phyloP scores from a whole-genome alignment of 1,140 invertebrate species.

The Orchesella cincta region DNA sequence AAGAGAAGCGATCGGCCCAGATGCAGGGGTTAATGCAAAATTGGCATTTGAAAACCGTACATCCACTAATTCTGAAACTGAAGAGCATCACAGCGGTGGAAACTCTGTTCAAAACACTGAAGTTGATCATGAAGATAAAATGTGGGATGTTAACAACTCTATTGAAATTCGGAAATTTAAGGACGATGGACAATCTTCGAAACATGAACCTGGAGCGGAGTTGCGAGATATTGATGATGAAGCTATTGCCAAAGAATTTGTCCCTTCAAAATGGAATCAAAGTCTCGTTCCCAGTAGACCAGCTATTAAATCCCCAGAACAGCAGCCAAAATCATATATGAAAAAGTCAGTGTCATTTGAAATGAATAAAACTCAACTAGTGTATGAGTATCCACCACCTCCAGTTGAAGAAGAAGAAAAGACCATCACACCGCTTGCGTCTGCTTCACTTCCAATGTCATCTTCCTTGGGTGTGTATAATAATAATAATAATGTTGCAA shows the following conservation, averaged over 20 bases:
- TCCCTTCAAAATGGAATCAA: constrained; percentile 50
- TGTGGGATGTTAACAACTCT: constrained; percentile 12
- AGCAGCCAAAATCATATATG: constrained; percentile 31
- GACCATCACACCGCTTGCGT: constrained; percentile 35
- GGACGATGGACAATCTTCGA: not conserved
- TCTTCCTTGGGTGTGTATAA: constrained; percentile 26
- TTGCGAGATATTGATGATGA: not conserved
- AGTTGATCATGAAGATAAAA: too few species aligned
- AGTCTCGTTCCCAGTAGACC: constrained; percentile 42
- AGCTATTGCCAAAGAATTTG: constrained; percentile 53
- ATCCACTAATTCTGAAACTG: not conserved
- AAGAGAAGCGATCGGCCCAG: constrained; percentile 15
- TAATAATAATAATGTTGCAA: not conserved
- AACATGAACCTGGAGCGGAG: not conserved
- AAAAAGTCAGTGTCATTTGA: constrained; percentile 50
- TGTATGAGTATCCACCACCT: constrained; percentile 53
- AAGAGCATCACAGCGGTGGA: too few species aligned
- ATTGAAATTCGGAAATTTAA: not conserved
- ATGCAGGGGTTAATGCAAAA: constrained; percentile 12
- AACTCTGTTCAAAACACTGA: too few species aligned
- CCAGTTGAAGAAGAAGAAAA: constrained; percentile 51
- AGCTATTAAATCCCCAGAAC: constrained; percentile 48
- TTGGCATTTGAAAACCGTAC: not conserved
- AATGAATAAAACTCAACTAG: constrained; percentile 43
- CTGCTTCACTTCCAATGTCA: constrained; percentile 6